phyloP scores from a whole-genome alignment of 2,797 vertebrate genomes.

The Enteromius trimaculatus region DNA sequence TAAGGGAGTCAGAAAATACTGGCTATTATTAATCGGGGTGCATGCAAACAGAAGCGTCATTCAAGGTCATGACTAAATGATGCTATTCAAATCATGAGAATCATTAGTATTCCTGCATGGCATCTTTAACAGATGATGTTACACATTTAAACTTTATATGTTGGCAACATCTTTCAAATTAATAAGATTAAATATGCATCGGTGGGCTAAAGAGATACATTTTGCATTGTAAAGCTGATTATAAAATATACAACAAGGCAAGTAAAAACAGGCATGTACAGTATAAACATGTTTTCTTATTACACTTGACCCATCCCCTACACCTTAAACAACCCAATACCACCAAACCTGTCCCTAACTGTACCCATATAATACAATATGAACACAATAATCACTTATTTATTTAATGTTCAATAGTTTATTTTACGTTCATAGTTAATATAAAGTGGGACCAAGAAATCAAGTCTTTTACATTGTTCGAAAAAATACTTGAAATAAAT shows the following conservation, averaged over 20 bases:
- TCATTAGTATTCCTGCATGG: constrained; percentile 21
- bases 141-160: neutral
- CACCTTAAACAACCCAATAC: too few relatives aligned
- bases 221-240: neutral
- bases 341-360: too few relatives aligned
- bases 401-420: too few relatives aligned
- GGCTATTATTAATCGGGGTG: constrained; percentile 26
- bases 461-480: neutral
- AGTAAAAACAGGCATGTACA: constrained; percentile 6
- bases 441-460: neutral
- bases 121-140: constrained; percentile 18
- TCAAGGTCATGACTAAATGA: constrained; percentile 44
- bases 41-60: constrained; percentile 12
- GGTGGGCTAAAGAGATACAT: constrained; percentile 9
- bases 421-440: too few relatives aligned
- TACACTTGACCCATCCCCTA: too few relatives aligned
- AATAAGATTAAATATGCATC: constrained; percentile 26
- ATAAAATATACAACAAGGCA: neutral
- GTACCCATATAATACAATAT: too few relatives aligned
- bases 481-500: neutral
- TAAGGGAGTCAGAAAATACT: constrained; percentile 24
- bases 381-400: too few relatives aligned
- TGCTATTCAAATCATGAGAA: constrained; percentile 33
- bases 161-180: neutral
- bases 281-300: constrained; percentile 30